Evolutionary conservation across 2,113 vertebrate genomes (phyloP).

Genomic region (Malurus alboscapulatus): DNA sequence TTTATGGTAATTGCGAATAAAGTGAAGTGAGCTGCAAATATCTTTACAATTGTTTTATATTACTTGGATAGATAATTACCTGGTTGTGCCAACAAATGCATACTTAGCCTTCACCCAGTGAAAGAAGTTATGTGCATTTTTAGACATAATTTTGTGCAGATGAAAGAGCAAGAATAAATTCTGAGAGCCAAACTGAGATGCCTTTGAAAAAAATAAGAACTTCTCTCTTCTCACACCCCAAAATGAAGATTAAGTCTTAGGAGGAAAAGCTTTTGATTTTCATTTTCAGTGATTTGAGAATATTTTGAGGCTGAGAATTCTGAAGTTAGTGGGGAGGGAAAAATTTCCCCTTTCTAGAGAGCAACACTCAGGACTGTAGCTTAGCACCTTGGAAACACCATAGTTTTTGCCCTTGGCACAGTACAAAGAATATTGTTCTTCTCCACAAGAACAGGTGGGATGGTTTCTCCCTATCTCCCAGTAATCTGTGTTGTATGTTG

Average conservation of each 20-base stretch:
- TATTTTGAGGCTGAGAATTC: background rate
- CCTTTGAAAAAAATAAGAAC: background rate
- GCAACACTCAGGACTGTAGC: background rate
- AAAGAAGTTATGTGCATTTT: background rate
- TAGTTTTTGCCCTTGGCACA: background rate
- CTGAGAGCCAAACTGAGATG: background rate
- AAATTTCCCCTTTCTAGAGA: background rate
- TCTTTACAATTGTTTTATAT: slow-evolving; percentile 34
- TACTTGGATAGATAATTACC: slow-evolving; percentile 37
- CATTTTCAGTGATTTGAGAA: background rate
- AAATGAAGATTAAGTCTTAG: background rate
- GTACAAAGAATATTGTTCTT: background rate
- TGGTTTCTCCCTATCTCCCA: background rate
- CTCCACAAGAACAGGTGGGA: background rate
- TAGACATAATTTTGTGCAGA: background rate
- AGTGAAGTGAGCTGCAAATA: slow-evolving; percentile 15
- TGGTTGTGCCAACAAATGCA: slow-evolving; percentile 32
- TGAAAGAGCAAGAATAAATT: background rate
- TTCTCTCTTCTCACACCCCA: background rate
- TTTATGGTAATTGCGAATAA: slow-evolving; percentile 18
- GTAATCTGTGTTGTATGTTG: background rate
- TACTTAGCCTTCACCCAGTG: background rate
- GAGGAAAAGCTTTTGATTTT: background rate
- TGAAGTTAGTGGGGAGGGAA: background rate
- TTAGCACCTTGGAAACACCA: background rate